Evolutionary conservation across 2,113 vertebrate genomes (phyloP), one percentile per base, ranked within the genome.

Genomic region (Cnemophilus loriae): DNA sequence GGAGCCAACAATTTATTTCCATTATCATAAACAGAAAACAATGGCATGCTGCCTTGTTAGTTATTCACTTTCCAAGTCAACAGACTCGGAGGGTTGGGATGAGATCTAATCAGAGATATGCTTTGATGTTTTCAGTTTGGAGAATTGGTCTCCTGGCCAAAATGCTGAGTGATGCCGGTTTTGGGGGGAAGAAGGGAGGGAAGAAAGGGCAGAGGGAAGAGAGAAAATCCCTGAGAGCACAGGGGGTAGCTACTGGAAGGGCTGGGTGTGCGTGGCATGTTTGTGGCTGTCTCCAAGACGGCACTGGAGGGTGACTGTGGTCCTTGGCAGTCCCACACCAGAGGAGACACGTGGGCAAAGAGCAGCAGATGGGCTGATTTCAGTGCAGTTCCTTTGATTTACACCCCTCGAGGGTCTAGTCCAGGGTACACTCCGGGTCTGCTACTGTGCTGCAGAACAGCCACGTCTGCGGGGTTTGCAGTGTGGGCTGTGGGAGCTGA

Each of bases 1-100:
- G 81, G 49, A 89, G 80, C 93, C 91, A 96, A 74, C 82, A 74
- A 87, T 90, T 96, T 96, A 96, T 96, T 95, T 95, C 89, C 96
- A 95, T 95, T 97, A 96, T 94, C 96, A 94, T 87, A 93, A 92
- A 96, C 78, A 96, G 82, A 96, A 97, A 97, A 97, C 89, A 95
- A 96, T 70, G 95, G 88, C 88, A 97, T 90, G 69, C 81, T 69
- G 60, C 84, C 88, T 96, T 96, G 39, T 44, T 96, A 87, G 88
- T 96, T 94, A 89, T 87, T 84, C 87, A 76, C 41, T 82, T 94
- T 90, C 92, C 60, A 49, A 94, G 90, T 95, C 89, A 96, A 95
- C 81, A 89, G 69, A 49, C 60, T 83, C 3, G 2, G 73, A 89
- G 69, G 74, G 52, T 5, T 93, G 88, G 76, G 94, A 95, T 76